Percentiles rank a stretch among this genome's conserved stretches.
Conservation (phyloP, 1,140 invertebrate species). For the Aphidius gifuensis region DNA sequence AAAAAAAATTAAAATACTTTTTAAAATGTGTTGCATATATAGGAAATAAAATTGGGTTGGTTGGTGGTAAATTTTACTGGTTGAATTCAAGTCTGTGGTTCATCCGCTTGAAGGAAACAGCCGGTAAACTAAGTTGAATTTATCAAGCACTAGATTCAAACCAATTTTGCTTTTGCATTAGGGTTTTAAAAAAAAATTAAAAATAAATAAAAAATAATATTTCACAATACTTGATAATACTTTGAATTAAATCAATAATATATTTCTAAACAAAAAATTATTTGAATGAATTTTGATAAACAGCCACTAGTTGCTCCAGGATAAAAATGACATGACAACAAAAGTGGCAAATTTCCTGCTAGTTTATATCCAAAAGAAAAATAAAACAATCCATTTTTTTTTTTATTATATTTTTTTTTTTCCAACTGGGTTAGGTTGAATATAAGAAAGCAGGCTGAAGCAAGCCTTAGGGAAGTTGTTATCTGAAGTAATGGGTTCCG, state of each 20-base stretch:
- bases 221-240: no score
- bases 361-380: conserved; percentile 4
- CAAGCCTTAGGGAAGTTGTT: conserved; percentile 40
- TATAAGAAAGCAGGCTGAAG: conserved; percentile 28
- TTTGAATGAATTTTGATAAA: no score
- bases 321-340: conserved; percentile 30
- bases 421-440: conserved; percentile 10
- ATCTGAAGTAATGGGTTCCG: conserved; percentile 43
- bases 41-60: conserved; percentile 1
- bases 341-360: conserved; percentile 38
- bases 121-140: not conserved
- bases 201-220: not conserved
- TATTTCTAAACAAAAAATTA: no score
- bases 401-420: not conserved
- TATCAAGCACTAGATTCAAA: not conserved
- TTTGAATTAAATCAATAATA: no score
- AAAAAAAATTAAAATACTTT: no score
- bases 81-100: conserved; percentile 7
- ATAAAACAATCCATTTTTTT: conserved; percentile 19
- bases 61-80: not conserved
- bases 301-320: conserved; percentile 33
- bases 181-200: not conserved
- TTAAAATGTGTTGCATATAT: no score
- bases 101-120: conserved; percentile 16
- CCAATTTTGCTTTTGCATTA: not conserved